Conservation (phyloP, 2,888 invertebrate genomes). For the Xylota sylvarum region DNA sequence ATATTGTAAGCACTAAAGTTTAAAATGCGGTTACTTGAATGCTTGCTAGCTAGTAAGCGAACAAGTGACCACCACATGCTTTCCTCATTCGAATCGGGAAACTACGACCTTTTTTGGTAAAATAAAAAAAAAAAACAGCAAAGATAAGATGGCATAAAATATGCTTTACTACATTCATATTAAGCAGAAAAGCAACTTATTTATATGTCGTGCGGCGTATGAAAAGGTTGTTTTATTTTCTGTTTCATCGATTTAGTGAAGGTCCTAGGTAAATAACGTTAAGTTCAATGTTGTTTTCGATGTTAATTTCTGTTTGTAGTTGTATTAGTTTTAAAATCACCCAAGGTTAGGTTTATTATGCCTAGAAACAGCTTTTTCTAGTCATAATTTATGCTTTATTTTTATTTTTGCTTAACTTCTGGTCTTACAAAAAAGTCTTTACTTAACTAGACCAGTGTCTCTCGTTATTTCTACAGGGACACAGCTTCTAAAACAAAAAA, state of each 20-base stretch:
- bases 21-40: slow-evolving; percentile 41
- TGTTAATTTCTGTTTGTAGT: slow-evolving; percentile 40
- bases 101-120: slow-evolving; percentile 1
- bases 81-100: slow-evolving; percentile 40
- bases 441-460: slow-evolving; percentile 17
- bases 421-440: slow-evolving; percentile 13
- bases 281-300: slow-evolving; percentile 48
- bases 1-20: slow-evolving; percentile 61
- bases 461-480: slow-evolving; percentile 50
- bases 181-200: slow-evolving; percentile 82
- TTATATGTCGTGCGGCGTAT: slow-evolving; percentile 78
- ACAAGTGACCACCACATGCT: slow-evolving; percentile 29
- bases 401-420: slow-evolving; percentile 59
- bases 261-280: slow-evolving; percentile 34
- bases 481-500: slow-evolving; percentile 34
- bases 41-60: slow-evolving; percentile 37
- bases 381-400: slow-evolving; percentile 51
- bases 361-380: slow-evolving; percentile 58
- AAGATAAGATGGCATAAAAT: slow-evolving; percentile 85
- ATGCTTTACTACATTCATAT: slow-evolving; percentile 84
- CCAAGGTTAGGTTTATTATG: slow-evolving; percentile 38
- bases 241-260: slow-evolving; percentile 23
- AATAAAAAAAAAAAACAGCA: slow-evolving; percentile 70
- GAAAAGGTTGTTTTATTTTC: slow-evolving; percentile 67
- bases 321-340: slow-evolving; percentile 6